phyloP scores from a whole-genome alignment of 2,113 vertebrate species.

The Gymnorhina tibicen region DNA sequence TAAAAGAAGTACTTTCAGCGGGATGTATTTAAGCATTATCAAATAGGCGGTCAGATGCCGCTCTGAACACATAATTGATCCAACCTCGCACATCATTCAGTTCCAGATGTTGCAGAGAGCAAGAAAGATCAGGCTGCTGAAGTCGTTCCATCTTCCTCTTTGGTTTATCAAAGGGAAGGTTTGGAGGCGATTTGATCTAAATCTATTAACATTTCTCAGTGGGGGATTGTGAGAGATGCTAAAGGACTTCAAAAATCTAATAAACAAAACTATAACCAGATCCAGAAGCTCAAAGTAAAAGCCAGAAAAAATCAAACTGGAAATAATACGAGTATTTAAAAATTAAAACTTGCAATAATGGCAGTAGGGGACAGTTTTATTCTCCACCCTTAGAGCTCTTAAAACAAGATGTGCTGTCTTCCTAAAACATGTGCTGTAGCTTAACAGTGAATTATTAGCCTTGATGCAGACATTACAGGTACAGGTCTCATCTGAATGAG shows the following conservation, averaged over 20 bases:
- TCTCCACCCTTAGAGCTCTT: neutral
- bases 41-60: neutral
- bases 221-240: neutral
- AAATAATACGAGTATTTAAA: neutral
- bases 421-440: neutral
- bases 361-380: neutral
- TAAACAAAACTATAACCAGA: constrained; percentile 24
- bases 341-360: neutral
- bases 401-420: neutral
- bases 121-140: neutral
- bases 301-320: neutral
- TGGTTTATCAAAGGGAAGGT: neutral
- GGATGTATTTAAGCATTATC: neutral
- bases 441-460: constrained; percentile 29
- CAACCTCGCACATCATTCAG: neutral
- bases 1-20: neutral
- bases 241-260: neutral
- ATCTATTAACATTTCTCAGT: neutral
- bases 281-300: constrained; percentile 23
- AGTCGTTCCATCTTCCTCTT: neutral
- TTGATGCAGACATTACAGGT: constrained; percentile 11
- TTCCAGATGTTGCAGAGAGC: neutral
- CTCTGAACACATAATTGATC: neutral
- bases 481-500: neutral
- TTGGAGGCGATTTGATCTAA: constrained; percentile 6